Percentiles rank a stretch among this genome's conserved stretches.
Evolutionary conservation across 2,888 invertebrate species (phyloP).

Genomic region (Tricholauxania praeusta): DNA sequence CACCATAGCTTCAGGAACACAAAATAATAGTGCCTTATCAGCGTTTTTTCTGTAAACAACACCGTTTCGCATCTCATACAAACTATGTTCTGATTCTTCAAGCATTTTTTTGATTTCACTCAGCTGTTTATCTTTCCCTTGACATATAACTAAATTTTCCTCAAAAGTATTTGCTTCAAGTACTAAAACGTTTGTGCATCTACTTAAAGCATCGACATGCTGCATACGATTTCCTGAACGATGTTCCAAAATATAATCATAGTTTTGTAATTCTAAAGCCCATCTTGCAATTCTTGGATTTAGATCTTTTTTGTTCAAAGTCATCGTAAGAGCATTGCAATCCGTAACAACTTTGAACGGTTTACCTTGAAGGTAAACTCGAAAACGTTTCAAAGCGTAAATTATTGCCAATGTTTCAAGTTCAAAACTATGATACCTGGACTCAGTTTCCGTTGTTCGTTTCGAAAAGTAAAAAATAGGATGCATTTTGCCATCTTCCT

Average conservation of each 20-base stretch:
- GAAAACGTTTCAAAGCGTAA: conserved; percentile 21
- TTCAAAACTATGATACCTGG: conserved; percentile 55
- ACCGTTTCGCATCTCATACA: too few species aligned
- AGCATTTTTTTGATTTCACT: too few species aligned
- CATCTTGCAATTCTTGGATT: conserved; percentile 28
- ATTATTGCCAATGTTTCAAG: not conserved
- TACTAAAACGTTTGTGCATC: conserved; percentile 22
- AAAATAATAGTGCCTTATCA: not conserved
- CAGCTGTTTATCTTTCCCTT: too few species aligned
- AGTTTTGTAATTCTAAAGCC: conserved; percentile 45
- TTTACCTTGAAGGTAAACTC: too few species aligned
- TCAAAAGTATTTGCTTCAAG: conserved; percentile 30
- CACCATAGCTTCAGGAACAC: conserved; percentile 5
- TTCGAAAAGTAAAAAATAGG: too few species aligned
- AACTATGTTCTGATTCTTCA: too few species aligned
- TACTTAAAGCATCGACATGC: conserved; percentile 37
- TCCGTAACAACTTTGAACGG: too few species aligned
- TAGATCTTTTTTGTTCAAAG: conserved; percentile 24
- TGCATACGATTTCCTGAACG: conserved; percentile 22
- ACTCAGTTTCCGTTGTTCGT: too few species aligned
- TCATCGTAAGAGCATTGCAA: conserved; percentile 7
- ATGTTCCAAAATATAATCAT: conserved; percentile 40
- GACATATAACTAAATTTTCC: too few species aligned
- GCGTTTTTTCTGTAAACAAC: not conserved
- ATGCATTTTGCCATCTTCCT: too few species aligned